These are phyloP conservation scores for Chamaea fasciata DNA, from an alignment of 2,113 vertebrate genomes.

Conservation along the genomic window DNA sequence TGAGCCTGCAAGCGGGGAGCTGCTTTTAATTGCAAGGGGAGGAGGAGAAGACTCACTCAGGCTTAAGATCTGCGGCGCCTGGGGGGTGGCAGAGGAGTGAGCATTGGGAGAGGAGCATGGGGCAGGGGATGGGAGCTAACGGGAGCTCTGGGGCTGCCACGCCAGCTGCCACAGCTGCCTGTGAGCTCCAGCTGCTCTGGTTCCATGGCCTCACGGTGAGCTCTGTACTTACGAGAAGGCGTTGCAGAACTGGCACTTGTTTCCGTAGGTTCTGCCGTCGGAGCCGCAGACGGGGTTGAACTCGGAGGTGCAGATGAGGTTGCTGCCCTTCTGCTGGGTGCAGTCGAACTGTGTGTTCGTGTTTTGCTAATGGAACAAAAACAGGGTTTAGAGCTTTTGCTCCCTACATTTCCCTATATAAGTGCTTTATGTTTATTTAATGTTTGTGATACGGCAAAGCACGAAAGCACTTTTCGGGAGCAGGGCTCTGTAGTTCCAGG, in stretches of 20 bases:
- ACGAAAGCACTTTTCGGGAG: neutral
- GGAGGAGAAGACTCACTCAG: neutral
- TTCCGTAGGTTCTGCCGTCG: slow-evolving; percentile 57
- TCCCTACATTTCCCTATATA: neutral
- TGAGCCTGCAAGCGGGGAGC: neutral
- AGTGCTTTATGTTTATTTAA: neutral
- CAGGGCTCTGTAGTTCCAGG: neutral
- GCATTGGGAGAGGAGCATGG: rapidly evolving
- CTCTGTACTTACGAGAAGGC: neutral
- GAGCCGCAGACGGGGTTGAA: slow-evolving; percentile 49
- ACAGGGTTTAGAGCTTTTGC: neutral
- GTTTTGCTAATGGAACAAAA: neutral
- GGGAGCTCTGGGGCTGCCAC: neutral
- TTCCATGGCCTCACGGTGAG: rapidly evolving
- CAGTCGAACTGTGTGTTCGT: neutral
- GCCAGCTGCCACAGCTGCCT: rapidly evolving
- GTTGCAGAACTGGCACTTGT: slow-evolving; percentile 26
- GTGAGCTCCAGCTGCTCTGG: neutral
- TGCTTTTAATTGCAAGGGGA: neutral
- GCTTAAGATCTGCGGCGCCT: neutral
- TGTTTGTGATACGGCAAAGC: neutral
- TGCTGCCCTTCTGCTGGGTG: rapidly evolving
- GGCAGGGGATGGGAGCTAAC: neutral
- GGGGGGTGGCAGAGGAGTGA: neutral
- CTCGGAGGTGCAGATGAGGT: neutral